These are phyloP conservation scores for Falco rusticolus DNA, from an alignment of 2,797 vertebrate species.

Conservation along the genomic window DNA sequence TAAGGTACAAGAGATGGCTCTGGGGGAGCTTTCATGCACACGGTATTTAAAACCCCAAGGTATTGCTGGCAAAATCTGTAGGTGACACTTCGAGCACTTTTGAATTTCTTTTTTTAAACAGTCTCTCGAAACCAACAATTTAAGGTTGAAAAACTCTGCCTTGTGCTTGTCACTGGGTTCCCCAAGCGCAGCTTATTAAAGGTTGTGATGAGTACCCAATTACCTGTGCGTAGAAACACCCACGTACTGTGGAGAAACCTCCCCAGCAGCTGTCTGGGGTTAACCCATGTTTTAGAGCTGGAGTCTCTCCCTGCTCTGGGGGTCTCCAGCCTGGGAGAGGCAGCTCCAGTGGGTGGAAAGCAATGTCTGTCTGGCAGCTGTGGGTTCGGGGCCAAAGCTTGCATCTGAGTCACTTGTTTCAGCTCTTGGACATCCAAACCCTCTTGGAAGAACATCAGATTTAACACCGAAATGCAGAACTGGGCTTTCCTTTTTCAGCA, in stretches of 20 bases:
- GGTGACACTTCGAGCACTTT: neutral
- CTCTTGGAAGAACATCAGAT: neutral
- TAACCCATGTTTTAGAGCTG: neutral
- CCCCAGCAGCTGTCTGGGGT: neutral
- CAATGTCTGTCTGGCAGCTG: neutral
- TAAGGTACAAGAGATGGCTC: conserved; percentile 4
- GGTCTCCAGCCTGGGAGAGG: neutral
- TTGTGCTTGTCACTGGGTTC: neutral
- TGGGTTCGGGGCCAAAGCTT: neutral
- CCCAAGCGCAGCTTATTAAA: neutral
- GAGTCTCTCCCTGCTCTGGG: neutral
- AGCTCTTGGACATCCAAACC: neutral
- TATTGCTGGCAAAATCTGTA: neutral
- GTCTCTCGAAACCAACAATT: neutral
- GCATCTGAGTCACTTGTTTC: rapidly evolving
- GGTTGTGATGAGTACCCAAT: neutral
- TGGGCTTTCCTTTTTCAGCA: neutral
- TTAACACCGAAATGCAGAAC: neutral
- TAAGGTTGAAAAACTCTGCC: neutral
- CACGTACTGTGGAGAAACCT: neutral
- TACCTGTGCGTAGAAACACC: neutral
- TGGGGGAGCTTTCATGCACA: neutral
- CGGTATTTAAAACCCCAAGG: neutral
- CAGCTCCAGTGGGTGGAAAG: neutral
- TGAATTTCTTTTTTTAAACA: neutral